phyloP scores from a whole-genome alignment of 2,797 vertebrate genomes.

The Falco cherrug region DNA sequence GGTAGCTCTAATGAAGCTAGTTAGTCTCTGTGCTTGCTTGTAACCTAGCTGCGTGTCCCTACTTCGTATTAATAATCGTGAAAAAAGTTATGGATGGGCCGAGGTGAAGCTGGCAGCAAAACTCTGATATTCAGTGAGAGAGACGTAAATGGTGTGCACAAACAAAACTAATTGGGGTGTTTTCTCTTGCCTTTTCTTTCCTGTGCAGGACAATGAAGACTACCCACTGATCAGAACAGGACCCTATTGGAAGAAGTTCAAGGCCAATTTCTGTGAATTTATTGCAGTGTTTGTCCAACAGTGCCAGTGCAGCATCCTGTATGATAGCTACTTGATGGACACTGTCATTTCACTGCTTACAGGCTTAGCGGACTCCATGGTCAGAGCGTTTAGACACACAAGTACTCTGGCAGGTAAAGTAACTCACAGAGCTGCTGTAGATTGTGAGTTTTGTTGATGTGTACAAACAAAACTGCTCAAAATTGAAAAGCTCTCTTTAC shows the following conservation, averaged over 20 bases:
- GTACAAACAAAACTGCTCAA: not conserved
- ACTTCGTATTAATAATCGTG: not conserved
- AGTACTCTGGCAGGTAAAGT: constrained; percentile 89
- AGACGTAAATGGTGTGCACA: not conserved
- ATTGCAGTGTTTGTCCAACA: constrained; percentile 86
- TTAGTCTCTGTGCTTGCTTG: not conserved
- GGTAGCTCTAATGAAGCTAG: not conserved
- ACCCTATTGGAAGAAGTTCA: constrained; percentile 88
- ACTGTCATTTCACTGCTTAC: constrained; percentile 87
- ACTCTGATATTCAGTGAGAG: not conserved
- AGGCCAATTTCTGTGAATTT: constrained; percentile 90
- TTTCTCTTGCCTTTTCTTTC: not conserved
- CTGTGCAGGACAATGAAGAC: constrained; percentile 82
- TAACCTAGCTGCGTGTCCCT: not conserved
- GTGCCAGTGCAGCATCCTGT: constrained; percentile 87
- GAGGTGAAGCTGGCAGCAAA: not conserved
- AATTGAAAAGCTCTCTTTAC: not conserved
- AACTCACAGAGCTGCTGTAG: not conserved
- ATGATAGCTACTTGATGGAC: constrained; percentile 89
- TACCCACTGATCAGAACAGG: constrained; percentile 88
- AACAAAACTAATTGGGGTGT: not conserved
- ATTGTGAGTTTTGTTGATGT: not conserved
- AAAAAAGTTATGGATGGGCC: rapidly evolving
- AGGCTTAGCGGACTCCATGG: constrained; percentile 85
- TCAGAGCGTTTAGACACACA: constrained; percentile 91